These are phyloP conservation scores for Neomonachus schauinslandi DNA, from an alignment of 2,113 vertebrate genomes.

Conservation along the genomic window DNA sequence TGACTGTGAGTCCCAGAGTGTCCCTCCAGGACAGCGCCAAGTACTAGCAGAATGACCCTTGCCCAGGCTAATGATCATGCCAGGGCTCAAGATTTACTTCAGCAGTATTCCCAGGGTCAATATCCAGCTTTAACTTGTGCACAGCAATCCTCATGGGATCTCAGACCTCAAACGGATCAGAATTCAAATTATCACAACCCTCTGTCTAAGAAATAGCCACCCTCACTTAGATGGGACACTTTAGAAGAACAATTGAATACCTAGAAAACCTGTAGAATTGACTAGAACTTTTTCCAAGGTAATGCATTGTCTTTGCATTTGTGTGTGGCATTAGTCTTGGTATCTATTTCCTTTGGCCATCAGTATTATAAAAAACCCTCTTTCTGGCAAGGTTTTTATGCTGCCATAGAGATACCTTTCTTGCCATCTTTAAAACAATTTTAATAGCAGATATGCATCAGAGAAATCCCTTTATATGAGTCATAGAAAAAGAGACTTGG, in stretches of 20 bases:
- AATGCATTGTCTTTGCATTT: neutral
- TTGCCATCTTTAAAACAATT: neutral
- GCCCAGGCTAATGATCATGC: neutral
- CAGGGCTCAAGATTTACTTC: neutral
- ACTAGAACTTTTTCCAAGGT: neutral
- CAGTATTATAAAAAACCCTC: neutral
- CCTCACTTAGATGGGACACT: neutral
- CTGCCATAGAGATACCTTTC: neutral
- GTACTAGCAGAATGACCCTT: neutral
- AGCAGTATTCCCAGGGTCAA: neutral
- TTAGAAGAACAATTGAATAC: neutral
- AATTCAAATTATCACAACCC: neutral
- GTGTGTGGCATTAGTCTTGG: neutral
- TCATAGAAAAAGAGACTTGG: neutral
- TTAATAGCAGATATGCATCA: neutral
- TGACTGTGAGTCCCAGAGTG: neutral
- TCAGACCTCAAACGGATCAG: neutral
- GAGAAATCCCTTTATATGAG: neutral
- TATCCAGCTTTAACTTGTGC: neutral
- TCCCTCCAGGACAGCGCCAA: neutral
- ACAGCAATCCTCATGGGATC: neutral
- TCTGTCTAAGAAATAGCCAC: slow-evolving; percentile 20
- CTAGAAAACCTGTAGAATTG: neutral
- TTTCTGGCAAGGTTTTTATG: neutral
- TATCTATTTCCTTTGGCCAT: slow-evolving; percentile 1